Evolutionary conservation across 2,797 vertebrate species (phyloP).

Genomic region (Pipistrellus kuhlii): DNA sequence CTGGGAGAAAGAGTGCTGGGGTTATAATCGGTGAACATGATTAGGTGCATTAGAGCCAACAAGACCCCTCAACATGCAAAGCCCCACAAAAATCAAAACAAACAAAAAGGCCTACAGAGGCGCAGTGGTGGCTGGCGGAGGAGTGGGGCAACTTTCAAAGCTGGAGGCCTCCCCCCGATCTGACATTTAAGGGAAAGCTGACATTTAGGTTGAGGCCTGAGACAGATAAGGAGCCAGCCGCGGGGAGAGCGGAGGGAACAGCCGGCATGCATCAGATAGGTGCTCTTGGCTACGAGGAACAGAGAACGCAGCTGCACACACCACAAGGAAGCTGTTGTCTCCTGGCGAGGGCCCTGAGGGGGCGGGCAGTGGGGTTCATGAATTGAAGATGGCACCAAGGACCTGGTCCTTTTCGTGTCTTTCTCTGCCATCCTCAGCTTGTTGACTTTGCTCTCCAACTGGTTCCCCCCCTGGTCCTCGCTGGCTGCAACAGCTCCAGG

Average conservation of each 20-base stretch:
- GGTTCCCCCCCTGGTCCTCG: background rate
- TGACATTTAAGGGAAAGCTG: background rate
- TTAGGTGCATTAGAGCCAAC: background rate
- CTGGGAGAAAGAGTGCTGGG: background rate
- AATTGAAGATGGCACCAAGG: background rate
- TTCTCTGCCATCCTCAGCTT: background rate
- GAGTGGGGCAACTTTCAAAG: background rate
- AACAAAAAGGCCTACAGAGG: background rate
- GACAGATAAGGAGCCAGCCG: background rate
- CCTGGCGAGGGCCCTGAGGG: background rate
- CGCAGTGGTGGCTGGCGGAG: accelerated
- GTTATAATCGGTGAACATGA: accelerated
- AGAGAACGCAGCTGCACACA: background rate
- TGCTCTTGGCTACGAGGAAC: background rate
- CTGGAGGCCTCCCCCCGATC: background rate
- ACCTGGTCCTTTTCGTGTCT: background rate
- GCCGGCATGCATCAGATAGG: accelerated
- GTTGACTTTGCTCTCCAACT: background rate
- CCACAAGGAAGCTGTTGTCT: background rate
- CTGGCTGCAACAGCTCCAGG: background rate
- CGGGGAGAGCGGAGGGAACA: background rate
- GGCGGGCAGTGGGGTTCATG: background rate
- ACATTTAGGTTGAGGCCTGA: background rate
- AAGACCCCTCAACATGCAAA: background rate
- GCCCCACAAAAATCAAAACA: background rate